Conservation (phyloP, 2,113 vertebrate genomes). For the Naja naja region DNA sequence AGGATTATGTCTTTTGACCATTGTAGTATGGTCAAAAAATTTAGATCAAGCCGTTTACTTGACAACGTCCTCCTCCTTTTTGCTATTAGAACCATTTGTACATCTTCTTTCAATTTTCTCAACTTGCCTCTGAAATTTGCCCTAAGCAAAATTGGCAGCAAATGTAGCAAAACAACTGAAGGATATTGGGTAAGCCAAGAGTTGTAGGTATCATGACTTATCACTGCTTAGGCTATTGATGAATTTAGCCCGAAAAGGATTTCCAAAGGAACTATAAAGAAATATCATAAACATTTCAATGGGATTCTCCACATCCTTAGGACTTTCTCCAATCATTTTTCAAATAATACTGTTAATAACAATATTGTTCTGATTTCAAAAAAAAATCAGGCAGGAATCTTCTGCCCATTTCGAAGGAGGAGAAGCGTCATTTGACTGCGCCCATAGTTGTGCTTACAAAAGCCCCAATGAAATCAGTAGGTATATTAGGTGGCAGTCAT, state of each 20-base stretch:
- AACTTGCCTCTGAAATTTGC: slow-evolving; percentile 43
- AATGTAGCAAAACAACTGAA: slow-evolving; percentile 9
- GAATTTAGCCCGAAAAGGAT: not conserved
- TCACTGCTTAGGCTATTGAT: not conserved
- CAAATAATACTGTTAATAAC: not conserved
- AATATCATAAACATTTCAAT: not conserved
- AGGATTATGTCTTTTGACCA: slow-evolving; percentile 14
- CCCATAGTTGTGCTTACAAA: not conserved
- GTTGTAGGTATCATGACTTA: not conserved
- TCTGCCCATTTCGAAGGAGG: not conserved
- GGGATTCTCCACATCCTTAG: not conserved
- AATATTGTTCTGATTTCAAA: not conserved
- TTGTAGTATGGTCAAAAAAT: slow-evolving; percentile 61
- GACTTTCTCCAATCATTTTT: not conserved
- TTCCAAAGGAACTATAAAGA: not conserved
- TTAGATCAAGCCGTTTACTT: slow-evolving; percentile 41
- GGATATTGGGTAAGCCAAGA: not conserved
- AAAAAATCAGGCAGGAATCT: too few relatives aligned
- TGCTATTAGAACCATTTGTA: slow-evolving; percentile 44
- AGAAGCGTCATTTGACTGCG: not conserved
- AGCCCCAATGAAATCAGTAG: not conserved
- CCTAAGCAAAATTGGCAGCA: slow-evolving; percentile 52
- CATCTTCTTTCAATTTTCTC: slow-evolving; percentile 49
- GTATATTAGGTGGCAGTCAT: not conserved
- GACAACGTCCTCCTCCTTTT: slow-evolving; percentile 50